Base-by-base conservation (phyloP, 2,113 vertebrate species). In the Paramormyrops kingsleyae region DNA sequence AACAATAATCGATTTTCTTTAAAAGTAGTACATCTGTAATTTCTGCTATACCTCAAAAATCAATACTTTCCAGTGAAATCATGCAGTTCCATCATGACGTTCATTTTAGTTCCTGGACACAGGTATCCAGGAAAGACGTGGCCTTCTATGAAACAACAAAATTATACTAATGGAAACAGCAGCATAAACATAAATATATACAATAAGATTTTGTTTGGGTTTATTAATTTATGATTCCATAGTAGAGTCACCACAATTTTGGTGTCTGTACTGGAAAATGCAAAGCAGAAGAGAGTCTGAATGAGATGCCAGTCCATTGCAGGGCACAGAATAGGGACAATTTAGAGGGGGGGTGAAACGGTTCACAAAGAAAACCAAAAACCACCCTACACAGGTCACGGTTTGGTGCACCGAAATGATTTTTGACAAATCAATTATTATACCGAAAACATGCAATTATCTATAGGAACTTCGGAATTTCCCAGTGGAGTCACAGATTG, bases 1-100 rank as follows among this genome's bases (percentile, higher is more conserved):
- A 47, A 62, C 44, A 44, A 56, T 46, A 87, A 87, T 80, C 27
- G 53, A 56, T 83, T 59, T 80, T 90, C 46, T 27, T 56, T 74
- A 90, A 90, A 90, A 49, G 89, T n/a, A 87, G 89, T 44, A n/a
- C 10, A 31, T 27, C 86, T 44, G 70, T 53, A 8, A 56, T 31
- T 86, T 52, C 12, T 87, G n/a, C 49, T 19, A 35, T 56, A n/a
- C 62, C 15, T 15, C 35, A 88, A 52, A 80, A 56, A 88, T 90
- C 84, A 56, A 59, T 90, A 83, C 21, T 83, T 70, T 88, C 77
- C 52, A 59, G 50, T 35, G 42, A 74, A 42, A 88, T 66, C 50
- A 35, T 27, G 53, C 46, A 56, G 90, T 42, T 49, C 87, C 35
- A 87, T 88, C 42, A 88, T 80, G 80, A 42, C 15, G 17, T 35